Conservation (phyloP, 2,888 invertebrate genomes). For the Drosophila paramelanica region DNA sequence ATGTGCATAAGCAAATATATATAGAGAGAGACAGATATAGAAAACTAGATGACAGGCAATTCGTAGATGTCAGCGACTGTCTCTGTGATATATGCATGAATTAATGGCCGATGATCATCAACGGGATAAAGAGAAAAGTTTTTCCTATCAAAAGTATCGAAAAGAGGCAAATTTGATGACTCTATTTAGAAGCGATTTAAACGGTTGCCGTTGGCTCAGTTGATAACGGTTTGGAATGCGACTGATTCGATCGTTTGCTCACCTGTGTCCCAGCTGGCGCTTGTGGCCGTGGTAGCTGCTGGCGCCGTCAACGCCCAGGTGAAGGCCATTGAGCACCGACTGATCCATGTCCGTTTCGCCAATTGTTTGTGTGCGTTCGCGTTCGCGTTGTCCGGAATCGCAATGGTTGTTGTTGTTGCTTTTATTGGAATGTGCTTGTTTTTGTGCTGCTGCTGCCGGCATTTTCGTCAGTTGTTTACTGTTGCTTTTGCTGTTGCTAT, state of each 20-base stretch:
- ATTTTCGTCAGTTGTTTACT: slow-evolving; percentile 43
- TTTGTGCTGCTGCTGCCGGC: slow-evolving; percentile 39
- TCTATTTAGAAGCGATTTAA: too few species aligned
- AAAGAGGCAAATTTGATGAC: too few species aligned
- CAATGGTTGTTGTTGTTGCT: slow-evolving; percentile 5
- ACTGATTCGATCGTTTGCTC: slow-evolving; percentile 43
- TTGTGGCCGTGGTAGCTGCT: slow-evolving; percentile 78
- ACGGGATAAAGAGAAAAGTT: neutral
- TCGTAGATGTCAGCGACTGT: slow-evolving; percentile 12
- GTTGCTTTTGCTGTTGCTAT: slow-evolving; percentile 16
- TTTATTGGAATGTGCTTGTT: slow-evolving; percentile 39
- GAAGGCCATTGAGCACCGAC: slow-evolving; percentile 75
- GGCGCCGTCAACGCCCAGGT: slow-evolving; percentile 33
- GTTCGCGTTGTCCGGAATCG: slow-evolving; percentile 44
- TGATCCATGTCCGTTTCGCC: slow-evolving; percentile 81
- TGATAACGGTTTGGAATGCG: slow-evolving; percentile 18
- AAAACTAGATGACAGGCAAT: slow-evolving; percentile 9
- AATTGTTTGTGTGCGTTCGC: slow-evolving; percentile 70
- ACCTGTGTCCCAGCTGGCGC: slow-evolving; percentile 84
- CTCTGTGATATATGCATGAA: neutral
- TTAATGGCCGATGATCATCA: neutral
- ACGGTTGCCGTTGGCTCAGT: slow-evolving; percentile 5
- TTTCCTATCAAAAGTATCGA: neutral
- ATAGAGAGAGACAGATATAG: neutral
- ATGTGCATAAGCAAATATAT: neutral